These are phyloP conservation scores for Brenthis ino DNA, from an alignment of 2,888 invertebrate genomes.

Conservation along the genomic window DNA sequence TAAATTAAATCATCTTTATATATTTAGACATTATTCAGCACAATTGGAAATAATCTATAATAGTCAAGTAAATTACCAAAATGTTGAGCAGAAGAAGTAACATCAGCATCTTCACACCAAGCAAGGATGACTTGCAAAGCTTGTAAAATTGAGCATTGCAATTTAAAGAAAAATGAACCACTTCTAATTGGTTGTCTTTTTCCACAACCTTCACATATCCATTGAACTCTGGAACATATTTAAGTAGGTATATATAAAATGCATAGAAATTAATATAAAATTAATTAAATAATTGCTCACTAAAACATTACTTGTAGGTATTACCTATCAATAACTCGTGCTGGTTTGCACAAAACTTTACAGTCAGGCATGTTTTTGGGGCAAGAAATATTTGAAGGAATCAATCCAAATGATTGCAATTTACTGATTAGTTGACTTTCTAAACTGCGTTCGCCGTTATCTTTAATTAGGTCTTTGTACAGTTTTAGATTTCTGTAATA, in stretches of 20 bases:
- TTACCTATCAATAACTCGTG: conserved; percentile 71
- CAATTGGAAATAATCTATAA: background rate
- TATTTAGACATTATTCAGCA: conserved; percentile 15
- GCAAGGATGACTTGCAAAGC: conserved; percentile 83
- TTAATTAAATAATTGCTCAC: conserved; percentile 15
- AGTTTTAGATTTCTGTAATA: conserved; percentile 62
- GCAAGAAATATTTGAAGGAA: conserved; percentile 57
- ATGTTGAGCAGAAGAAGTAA: conserved; percentile 71
- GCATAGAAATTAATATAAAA: background rate
- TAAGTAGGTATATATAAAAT: background rate
- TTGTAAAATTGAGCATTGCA: conserved; percentile 84
- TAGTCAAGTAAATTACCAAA: conserved; percentile 72
- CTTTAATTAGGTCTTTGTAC: conserved; percentile 56
- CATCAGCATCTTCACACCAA: conserved; percentile 85
- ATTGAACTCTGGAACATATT: conserved; percentile 60
- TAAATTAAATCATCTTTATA: conserved; percentile 3
- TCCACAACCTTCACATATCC: conserved; percentile 67
- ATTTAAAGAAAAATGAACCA: conserved; percentile 82
- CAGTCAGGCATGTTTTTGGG: conserved; percentile 56
- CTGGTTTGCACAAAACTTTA: conserved; percentile 57
- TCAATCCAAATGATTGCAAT: conserved; percentile 60
- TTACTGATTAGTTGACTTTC: conserved; percentile 62
- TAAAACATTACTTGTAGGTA: conserved; percentile 1
- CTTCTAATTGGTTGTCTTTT: conserved; percentile 64
- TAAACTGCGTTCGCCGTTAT: conserved; percentile 51